Conservation (phyloP, 2,113 vertebrate genomes). For the Elgaria multicarinata region DNA sequence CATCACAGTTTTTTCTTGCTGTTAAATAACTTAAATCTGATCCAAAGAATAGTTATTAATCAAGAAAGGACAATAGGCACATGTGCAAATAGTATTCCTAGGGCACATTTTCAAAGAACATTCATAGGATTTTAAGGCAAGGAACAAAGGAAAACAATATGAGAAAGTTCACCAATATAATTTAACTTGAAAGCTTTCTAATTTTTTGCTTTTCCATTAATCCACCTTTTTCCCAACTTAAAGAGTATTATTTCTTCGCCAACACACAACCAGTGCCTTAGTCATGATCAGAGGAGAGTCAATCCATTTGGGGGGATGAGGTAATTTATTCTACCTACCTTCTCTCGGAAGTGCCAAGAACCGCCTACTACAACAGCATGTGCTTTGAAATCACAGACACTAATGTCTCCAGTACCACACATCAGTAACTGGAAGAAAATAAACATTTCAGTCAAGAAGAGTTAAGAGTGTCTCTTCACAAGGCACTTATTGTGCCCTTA, state of each 20-base stretch:
- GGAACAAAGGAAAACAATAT: not conserved
- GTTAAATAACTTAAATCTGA: not conserved
- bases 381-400: conserved; percentile 96
- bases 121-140: not conserved
- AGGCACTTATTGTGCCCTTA: too few species aligned
- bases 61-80: not conserved
- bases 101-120: not conserved
- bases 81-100: not conserved
- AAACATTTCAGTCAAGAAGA: conserved; percentile 47
- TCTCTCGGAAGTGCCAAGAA: conserved; percentile 98
- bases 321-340: conserved; percentile 76
- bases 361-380: conserved; percentile 96
- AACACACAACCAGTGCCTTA: not conserved
- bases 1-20: not conserved
- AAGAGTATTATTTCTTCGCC: not conserved
- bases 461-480: too few species aligned
- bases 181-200: not conserved
- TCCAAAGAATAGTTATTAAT: not conserved
- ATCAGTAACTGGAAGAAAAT: conserved; percentile 88
- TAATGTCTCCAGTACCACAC: conserved; percentile 98
- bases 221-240: not conserved
- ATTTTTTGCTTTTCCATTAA: not conserved
- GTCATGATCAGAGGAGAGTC: not conserved
- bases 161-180: not conserved
- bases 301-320: not conserved